Conservation (phyloP, 2,797 vertebrate species). For the Percopsis omiscomaycus region DNA sequence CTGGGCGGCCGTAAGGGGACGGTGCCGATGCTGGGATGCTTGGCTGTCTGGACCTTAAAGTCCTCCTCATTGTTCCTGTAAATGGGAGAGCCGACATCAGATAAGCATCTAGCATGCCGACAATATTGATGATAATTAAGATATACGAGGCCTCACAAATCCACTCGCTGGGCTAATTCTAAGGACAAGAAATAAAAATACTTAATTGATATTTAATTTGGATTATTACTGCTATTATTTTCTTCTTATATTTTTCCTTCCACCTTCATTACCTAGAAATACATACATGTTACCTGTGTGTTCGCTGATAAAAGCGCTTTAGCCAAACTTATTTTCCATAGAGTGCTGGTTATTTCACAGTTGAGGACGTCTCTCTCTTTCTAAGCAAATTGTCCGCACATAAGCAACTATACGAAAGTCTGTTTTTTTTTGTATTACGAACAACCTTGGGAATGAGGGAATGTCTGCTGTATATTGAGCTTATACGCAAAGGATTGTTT, state of each 20-base stretch:
- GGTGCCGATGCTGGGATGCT: constrained; percentile 74
- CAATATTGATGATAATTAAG: background rate
- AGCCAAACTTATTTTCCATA: no score
- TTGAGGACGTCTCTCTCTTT: background rate
- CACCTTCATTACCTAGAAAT: no score
- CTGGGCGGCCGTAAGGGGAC: constrained; percentile 80
- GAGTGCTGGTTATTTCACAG: background rate
- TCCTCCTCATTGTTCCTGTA: constrained; percentile 84
- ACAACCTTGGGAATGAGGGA: background rate
- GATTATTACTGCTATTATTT: no score
- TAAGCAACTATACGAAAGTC: no score
- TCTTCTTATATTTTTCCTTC: no score
- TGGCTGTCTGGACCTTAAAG: constrained; percentile 83
- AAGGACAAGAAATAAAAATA: background rate
- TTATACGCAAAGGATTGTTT: background rate
- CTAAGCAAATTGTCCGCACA: no score
- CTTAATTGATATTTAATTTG: no score
- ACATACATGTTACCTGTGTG: background rate
- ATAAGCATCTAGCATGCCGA: constrained; percentile 1
- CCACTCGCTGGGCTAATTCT: no score
- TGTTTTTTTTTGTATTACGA: no score
- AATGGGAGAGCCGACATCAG: constrained; percentile 13
- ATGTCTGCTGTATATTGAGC: background rate
- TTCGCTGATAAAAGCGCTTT: background rate
- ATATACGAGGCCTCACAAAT: background rate